Percentiles rank a stretch among this genome's conserved stretches.
Conservation (phyloP, 2,888 invertebrate species). For the Scaptomyza caliginosa region DNA sequence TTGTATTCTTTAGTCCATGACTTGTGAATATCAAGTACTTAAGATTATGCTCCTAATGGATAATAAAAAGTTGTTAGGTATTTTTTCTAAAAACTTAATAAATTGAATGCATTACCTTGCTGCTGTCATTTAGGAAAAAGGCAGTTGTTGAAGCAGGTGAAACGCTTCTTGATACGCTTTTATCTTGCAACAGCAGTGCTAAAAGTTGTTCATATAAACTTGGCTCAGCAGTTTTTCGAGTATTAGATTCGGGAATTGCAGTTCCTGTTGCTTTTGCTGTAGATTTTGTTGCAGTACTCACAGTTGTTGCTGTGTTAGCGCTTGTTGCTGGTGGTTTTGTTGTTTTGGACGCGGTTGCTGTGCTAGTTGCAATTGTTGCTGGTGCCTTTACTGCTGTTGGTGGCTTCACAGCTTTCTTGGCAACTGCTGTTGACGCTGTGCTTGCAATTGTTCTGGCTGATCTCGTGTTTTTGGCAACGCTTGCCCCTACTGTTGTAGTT, state of each 20-base stretch:
- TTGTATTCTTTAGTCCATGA: constrained; percentile 24
- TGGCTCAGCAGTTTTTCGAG: background rate
- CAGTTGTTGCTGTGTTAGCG: background rate
- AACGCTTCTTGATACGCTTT: background rate
- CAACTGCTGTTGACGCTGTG: background rate
- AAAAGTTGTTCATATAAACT: background rate
- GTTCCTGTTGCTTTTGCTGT: background rate
- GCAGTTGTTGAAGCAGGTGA: background rate
- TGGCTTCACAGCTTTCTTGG: background rate
- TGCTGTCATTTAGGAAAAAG: constrained; percentile 20
- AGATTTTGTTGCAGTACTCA: background rate
- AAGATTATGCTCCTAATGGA: constrained; percentile 48
- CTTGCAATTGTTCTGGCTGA: background rate
- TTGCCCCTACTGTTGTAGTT: background rate
- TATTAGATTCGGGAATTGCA: background rate
- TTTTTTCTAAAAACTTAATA: background rate
- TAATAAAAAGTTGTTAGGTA: background rate
- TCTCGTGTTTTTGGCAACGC: background rate
- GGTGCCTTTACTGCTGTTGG: background rate
- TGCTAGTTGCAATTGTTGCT: background rate
- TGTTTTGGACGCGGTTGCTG: too few relatives aligned
- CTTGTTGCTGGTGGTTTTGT: background rate
- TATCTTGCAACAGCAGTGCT: background rate
- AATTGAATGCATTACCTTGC: constrained; percentile 27
- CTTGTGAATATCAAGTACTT: constrained; percentile 44